Evolutionary conservation across 2,888 invertebrate species (phyloP), one percentile per base, ranked within the genome.

Genomic region (Augochlorella aurata): DNA sequence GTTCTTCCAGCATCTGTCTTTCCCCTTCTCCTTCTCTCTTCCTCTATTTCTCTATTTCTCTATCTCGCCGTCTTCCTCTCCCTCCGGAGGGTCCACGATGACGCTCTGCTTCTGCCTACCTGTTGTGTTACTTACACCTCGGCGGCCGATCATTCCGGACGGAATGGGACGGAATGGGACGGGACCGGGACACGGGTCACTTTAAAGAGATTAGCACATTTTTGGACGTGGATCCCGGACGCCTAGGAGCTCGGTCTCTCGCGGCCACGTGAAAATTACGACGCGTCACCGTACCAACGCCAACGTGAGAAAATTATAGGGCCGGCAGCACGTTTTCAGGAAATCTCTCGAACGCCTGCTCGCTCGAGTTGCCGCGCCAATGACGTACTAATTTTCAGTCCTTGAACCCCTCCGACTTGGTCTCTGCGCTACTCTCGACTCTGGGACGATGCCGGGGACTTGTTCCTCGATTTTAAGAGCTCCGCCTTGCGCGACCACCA

Each of bases 131-230:
- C 88, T 88, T 85, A 84, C 85, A 85, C 82, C 81, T 87, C 80
- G 66, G 66, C 85, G 85, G 69, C 86, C 83, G 86, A 89, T 89
- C 89, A 85, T 87, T 86, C 86, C 76, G 74, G 38, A 38, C 38
- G 5, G 38, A 38, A 38, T 38, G 38, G 38, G 38, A 38, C 38
- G 38, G 38, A 5, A 38, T 29, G 29, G 29, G 29, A 29, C 29
- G 29, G 29, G 29, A 29, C 29, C 29, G 38, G 38, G 75, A 86
- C 84, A 69, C 69, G 81, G 84, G 77, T 89, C 89, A 79, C 89
- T 91, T 91, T 90, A 89, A 90, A 88, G 88, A 90, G 91, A 91
- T 91, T 89, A 90, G 89, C 86, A 84, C 87, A 87, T 88, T 89
- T 89, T 86, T 87, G 86, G 84, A 80, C 76, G 74, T 52, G 72